phyloP scores from a whole-genome alignment of 64 coral and sea anemone genomes.

The Dendrophyllia cribrosa region DNA sequence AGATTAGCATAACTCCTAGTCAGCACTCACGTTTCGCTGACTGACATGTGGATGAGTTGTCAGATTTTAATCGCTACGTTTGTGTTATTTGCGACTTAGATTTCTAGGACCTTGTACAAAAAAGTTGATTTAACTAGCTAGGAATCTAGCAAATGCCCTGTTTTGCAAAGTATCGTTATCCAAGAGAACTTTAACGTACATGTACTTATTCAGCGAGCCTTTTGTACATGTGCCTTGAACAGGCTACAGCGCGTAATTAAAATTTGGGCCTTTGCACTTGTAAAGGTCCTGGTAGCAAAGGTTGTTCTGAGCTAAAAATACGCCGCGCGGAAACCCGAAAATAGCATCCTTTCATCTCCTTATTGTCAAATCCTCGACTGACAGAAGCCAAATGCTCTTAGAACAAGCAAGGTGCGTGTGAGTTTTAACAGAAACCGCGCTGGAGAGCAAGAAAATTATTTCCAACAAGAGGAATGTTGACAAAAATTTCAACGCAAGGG shows the following conservation, averaged over 20 bases:
- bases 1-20: slow-evolving; percentile 92
- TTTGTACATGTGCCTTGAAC: not conserved
- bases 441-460: not conserved
- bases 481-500: not conserved
- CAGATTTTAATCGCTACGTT: slow-evolving; percentile 74
- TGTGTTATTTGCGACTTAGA: not conserved
- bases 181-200: not conserved
- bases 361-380: slow-evolving; percentile 13
- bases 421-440: not conserved
- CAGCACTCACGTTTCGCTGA: slow-evolving; percentile 87
- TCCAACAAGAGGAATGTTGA: not conserved
- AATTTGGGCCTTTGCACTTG: slow-evolving; percentile 12
- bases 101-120: not conserved
- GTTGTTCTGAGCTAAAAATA: slow-evolving; percentile 36
- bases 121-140: not conserved
- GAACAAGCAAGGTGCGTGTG: not conserved
- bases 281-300: not conserved
- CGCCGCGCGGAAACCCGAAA: not conserved
- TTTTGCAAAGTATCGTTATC: not conserved
- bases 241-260: not conserved
- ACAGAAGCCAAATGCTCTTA: slow-evolving; percentile 13
- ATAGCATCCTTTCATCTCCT: slow-evolving; percentile 42
- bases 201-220: not conserved
- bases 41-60: slow-evolving; percentile 80
- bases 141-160: too few species aligned